Conservation (phyloP, 1,140 invertebrate genomes). For the Leptestheria dahalacensis region DNA sequence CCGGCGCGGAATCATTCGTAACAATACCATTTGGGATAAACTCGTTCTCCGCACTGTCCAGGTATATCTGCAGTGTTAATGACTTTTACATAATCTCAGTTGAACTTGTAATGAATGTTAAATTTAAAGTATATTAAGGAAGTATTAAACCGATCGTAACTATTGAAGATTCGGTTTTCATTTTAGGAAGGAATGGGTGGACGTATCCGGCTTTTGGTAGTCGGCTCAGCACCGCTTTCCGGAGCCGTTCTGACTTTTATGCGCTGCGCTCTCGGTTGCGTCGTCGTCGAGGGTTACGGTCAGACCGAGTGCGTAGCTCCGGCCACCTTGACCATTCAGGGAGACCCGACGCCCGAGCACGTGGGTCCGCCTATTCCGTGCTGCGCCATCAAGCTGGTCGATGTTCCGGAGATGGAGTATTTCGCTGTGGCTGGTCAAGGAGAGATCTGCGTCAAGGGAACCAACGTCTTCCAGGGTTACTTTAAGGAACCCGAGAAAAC, state of each 20-base stretch:
- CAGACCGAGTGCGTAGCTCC: conserved; percentile 93
- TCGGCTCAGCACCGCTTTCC: conserved; percentile 84
- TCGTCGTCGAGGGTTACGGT: conserved; percentile 90
- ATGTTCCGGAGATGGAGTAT: conserved; percentile 97
- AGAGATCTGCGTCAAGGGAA: conserved; percentile 83
- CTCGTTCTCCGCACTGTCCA: conserved; percentile 85
- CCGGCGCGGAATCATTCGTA: conserved; percentile 61
- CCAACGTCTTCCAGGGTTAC: conserved; percentile 79
- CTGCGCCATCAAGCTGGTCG: conserved; percentile 81
- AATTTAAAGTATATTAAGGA: too few relatives aligned
- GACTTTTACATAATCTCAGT: background rate
- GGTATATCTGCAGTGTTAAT: too few relatives aligned
- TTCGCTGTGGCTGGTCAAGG: conserved; percentile 70
- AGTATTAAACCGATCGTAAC: background rate
- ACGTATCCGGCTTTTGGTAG: conserved; percentile 73
- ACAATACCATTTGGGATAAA: conserved; percentile 79
- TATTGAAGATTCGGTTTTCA: background rate
- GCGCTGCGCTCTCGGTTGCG: conserved; percentile 79
- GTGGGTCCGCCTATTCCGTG: conserved; percentile 87
- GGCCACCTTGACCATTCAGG: conserved; percentile 68
- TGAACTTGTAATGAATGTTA: too few relatives aligned
- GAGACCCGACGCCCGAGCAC: conserved; percentile 36
- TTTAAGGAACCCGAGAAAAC: conserved; percentile 84
- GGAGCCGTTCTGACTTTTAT: conserved; percentile 88
- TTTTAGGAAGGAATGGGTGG: conserved; percentile 67